Evolutionary conservation across 2,888 invertebrate species (phyloP).

Genomic region (Zonitis immaculata): DNA sequence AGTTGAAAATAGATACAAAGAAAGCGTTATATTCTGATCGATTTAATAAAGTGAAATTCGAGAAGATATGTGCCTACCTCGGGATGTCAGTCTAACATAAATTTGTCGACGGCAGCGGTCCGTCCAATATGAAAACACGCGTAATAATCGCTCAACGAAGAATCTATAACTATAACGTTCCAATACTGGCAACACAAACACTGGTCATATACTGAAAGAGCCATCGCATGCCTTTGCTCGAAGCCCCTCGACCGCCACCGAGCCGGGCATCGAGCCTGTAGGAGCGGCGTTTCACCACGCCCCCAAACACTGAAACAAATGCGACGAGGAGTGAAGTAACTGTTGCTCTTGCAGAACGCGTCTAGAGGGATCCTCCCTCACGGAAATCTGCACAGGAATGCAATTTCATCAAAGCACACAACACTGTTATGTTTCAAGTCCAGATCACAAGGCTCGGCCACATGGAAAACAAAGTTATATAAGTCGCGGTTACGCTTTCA

Average conservation of each 20-base stretch:
- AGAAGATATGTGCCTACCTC: slow-evolving; percentile 8
- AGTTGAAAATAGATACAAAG: neutral
- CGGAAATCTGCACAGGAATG: slow-evolving; percentile 52
- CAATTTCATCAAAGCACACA: slow-evolving; percentile 50
- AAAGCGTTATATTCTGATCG: neutral
- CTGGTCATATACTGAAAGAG: slow-evolving; percentile 35
- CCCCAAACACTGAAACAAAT: slow-evolving; percentile 47
- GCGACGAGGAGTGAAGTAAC: slow-evolving; percentile 46
- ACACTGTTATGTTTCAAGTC: slow-evolving; percentile 44
- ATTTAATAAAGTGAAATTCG: neutral
- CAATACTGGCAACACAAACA: slow-evolving; percentile 27
- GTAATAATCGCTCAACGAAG: neutral
- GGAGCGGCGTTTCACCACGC: slow-evolving; percentile 47
- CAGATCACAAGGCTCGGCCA: slow-evolving; percentile 48
- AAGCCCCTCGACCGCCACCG: slow-evolving; percentile 34
- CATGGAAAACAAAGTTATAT: slow-evolving; percentile 51
- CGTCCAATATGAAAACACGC: neutral
- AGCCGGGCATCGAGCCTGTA: slow-evolving; percentile 41
- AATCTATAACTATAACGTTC: slow-evolving; percentile 10
- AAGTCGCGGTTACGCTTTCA: slow-evolving; percentile 49
- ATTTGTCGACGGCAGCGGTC: slow-evolving; percentile 3
- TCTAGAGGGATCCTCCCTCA: slow-evolving; percentile 43
- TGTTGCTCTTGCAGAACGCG: slow-evolving; percentile 46
- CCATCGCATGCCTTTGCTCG: slow-evolving; percentile 32
- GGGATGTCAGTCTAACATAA: slow-evolving; percentile 7